These are phyloP conservation scores for Hypomecis punctinalis DNA, from an alignment of 2,888 invertebrate genomes.

Conservation along the genomic window DNA sequence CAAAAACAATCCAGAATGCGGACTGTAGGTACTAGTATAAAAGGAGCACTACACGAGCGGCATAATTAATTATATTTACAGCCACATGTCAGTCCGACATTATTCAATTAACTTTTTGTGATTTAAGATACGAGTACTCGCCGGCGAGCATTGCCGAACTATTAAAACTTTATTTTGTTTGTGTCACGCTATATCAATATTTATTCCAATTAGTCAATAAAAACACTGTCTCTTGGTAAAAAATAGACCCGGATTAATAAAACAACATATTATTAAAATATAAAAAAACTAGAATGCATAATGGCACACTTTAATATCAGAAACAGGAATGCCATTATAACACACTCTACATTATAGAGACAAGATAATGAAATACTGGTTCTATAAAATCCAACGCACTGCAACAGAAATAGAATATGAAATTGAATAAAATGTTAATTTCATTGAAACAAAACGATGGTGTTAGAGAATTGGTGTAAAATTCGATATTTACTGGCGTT, in stretches of 20 bases:
- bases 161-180: neutral
- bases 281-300: no score
- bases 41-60: no score
- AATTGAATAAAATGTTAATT: slow-evolving; percentile 5
- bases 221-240: no score
- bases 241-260: no score
- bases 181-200: no score
- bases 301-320: no score
- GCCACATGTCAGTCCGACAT: neutral
- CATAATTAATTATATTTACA: neutral
- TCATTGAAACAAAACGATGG: neutral
- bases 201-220: no score
- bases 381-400: neutral
- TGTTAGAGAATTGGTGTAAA: slow-evolving; percentile 1
- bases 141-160: neutral
- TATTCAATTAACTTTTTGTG: slow-evolving; percentile 15
- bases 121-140: neutral
- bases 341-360: no score
- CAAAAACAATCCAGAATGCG: no score
- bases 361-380: neutral
- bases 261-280: no score
- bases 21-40: no score
- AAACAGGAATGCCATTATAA: no score
- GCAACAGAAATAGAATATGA: neutral
- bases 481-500: slow-evolving; percentile 16